Percentiles rank a stretch among this genome's conserved stretches.
Evolutionary conservation across 2,113 vertebrate species (phyloP).

Genomic region (Eublepharis macularius): DNA sequence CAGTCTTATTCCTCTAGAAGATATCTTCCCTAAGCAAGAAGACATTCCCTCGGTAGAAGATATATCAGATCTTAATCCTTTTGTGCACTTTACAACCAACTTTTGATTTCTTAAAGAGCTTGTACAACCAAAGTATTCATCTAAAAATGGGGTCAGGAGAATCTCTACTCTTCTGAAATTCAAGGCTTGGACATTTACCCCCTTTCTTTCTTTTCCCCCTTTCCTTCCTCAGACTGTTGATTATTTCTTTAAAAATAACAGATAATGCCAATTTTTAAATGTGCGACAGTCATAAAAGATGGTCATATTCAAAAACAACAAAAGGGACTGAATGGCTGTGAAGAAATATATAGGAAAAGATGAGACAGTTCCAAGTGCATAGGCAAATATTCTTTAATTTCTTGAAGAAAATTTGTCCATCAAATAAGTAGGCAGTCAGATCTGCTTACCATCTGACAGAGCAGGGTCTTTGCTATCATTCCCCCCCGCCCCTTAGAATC

Average conservation of each 20-base stretch:
- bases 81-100: not conserved
- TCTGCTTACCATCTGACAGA: too few species aligned
- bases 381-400: too few species aligned
- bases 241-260: not conserved
- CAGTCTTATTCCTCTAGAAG: not conserved
- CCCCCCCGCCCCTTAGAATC: too few species aligned
- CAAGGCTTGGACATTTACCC: not conserved
- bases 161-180: not conserved
- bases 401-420: too few species aligned
- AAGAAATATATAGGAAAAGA: not conserved
- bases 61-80: conserved; percentile 12
- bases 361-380: not conserved
- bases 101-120: not conserved
- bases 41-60: conserved; percentile 16
- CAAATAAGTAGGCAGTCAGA: too few species aligned
- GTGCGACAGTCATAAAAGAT: not conserved
- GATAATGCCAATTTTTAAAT: not conserved
- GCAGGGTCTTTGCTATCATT: too few species aligned
- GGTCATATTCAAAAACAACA: not conserved
- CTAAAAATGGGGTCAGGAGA: not conserved
- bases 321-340: not conserved
- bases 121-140: not conserved
- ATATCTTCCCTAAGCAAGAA: conserved; percentile 4
- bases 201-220: not conserved
- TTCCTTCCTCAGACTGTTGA: not conserved